Base-by-base conservation (phyloP, 1,140 invertebrate species). In the Penaeus vannamei region DNA sequence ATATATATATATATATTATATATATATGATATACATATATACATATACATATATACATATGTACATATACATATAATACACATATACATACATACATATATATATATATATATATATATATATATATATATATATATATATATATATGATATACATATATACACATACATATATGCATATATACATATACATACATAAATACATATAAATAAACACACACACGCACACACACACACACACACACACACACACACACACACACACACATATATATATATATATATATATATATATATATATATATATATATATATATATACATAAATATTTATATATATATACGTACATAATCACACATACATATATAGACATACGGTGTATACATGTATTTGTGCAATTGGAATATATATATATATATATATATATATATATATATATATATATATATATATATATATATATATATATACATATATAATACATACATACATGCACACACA, bases 281-380 rank as follows among this genome's bases (percentile, higher is more conserved):
- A 22, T 72, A 22, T 72, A 22, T 20, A 72, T 72, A 72, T 72
- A 72, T 19, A 72, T 72, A 72, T 20, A 72, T 72, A 72, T 72
- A 72, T 72, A 23, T 72, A 82, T 69, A 82, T 82, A 59, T n/a
- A 82, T 72, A 81, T 81, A 66, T 66, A 81, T 66, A 81, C 19
- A 81, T 8, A 81, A 8, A 81, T 81, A 81, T 81, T 8, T 82
- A 29, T 82, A 69, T 82, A 59, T 82, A 82, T 82, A 82, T 82
- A 82, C 66, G 19, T 82, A 82, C 22, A 82, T 59, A 29, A 22
- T 10, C 2, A 82, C 22, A 69, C 2, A 82, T 82, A 82, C 14
- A n/a, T 72, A 72, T 72, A 72, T 72, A 22, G 20, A 72, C 23
- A 72, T 72, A 72, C 14, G 10, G 3, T 5, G 3, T 10, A 69